A percentile compares a stretch with the other conserved stretches of the same genome.
Evolutionary conservation across 2,888 invertebrate species (phyloP).

Genomic region (Calephelis perditalis): DNA sequence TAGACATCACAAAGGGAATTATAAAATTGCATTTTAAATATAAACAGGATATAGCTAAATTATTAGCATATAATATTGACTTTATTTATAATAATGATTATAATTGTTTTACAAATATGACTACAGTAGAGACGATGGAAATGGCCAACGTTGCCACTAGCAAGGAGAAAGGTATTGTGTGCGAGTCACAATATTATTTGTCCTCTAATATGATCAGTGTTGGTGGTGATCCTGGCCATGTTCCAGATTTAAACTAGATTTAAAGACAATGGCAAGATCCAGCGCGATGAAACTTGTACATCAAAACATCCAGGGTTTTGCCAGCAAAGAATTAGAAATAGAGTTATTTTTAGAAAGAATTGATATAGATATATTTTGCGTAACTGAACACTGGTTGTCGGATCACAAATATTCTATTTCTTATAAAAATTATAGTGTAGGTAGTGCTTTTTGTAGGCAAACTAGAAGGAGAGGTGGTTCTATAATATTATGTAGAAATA

Average conservation of each 20-base stretch:
- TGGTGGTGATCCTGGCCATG: not conserved
- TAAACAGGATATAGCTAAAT: not conserved
- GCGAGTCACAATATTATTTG: too few species aligned
- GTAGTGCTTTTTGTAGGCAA: too few species aligned
- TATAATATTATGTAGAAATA: not conserved
- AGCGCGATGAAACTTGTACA: not conserved
- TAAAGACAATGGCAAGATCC: not conserved
- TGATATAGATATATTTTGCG: too few species aligned
- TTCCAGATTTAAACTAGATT: too few species aligned
- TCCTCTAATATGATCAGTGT: too few species aligned
- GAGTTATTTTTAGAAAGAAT: too few species aligned
- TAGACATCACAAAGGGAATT: too few species aligned
- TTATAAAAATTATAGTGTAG: too few species aligned
- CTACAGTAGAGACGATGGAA: not conserved
- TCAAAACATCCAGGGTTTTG: not conserved
- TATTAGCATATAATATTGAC: not conserved
- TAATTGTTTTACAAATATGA: not conserved
- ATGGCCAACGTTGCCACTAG: not conserved
- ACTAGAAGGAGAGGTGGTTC: too few species aligned
- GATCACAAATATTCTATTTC: too few species aligned
- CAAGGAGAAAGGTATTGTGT: not conserved
- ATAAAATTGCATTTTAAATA: not conserved
- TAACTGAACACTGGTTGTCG: too few species aligned
- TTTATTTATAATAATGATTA: not conserved
- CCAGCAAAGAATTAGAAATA: not conserved